phyloP scores from a whole-genome alignment of 2,113 vertebrate genomes.

The Lampris megalopsis region DNA sequence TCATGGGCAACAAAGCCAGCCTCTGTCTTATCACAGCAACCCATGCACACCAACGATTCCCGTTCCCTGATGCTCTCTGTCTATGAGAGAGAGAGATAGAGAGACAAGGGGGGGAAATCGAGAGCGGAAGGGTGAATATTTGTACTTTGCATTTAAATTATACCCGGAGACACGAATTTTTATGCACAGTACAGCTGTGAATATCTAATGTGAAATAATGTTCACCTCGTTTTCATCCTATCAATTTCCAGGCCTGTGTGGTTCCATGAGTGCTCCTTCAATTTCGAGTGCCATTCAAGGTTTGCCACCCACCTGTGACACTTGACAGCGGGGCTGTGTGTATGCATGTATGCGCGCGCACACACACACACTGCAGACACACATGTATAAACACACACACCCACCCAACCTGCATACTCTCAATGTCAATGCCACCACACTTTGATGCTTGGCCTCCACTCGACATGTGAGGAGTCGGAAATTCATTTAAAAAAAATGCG shows the following conservation, averaged over 20 bases:
- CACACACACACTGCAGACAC: slow-evolving; percentile 5
- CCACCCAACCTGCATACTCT: slow-evolving; percentile 27
- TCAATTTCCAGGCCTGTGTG: slow-evolving; percentile 40
- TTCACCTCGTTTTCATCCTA: slow-evolving; percentile 46
- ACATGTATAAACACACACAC: neutral
- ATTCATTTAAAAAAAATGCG: slow-evolving; percentile 54
- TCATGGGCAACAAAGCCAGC: slow-evolving; percentile 62
- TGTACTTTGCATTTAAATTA: slow-evolving; percentile 73
- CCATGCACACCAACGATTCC: slow-evolving; percentile 68
- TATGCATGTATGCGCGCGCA: neutral
- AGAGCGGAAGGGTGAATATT: slow-evolving; percentile 41
- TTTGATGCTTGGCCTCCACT: slow-evolving; percentile 47
- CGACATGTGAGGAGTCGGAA: slow-evolving; percentile 29
- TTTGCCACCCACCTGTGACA: slow-evolving; percentile 5
- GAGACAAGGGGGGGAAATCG: neutral
- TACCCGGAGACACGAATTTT: slow-evolving; percentile 60
- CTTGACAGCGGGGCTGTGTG: neutral
- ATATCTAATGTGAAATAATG: slow-evolving; percentile 59
- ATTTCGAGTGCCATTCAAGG: slow-evolving; percentile 19
- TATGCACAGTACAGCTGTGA: slow-evolving; percentile 45
- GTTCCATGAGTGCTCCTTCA: slow-evolving; percentile 5
- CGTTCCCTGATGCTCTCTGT: slow-evolving; percentile 45
- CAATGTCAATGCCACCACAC: slow-evolving; percentile 13
- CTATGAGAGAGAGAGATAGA: neutral
- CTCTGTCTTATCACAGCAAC: slow-evolving; percentile 68